Evolutionary conservation across 2,888 invertebrate genomes (phyloP).

Genomic region (Petrolisthes manimaculis): DNA sequence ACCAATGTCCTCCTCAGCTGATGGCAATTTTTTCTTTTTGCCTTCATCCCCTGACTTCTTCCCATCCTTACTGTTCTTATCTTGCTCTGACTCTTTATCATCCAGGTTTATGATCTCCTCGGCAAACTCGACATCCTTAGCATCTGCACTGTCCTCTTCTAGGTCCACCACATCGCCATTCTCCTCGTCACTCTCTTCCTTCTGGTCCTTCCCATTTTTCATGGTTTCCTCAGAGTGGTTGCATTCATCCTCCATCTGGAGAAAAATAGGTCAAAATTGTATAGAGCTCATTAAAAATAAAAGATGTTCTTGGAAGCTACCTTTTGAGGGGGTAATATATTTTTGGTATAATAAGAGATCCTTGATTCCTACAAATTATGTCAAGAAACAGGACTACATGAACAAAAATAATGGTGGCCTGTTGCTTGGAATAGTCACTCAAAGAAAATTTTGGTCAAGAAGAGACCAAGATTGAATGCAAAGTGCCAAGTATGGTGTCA

Average conservation of each 20-base stretch:
- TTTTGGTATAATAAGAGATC: no score
- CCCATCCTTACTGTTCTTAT: not conserved
- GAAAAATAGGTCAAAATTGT: not conserved
- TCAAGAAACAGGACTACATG: no score
- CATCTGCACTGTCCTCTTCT: conserved; percentile 25
- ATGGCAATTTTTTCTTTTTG: conserved; percentile 35
- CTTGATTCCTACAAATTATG: no score
- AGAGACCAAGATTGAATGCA: no score
- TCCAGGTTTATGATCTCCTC: conserved; percentile 9
- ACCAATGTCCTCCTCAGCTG: conserved; percentile 50
- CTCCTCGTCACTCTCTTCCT: not conserved
- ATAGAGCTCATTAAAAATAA: not conserved
- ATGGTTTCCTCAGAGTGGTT: conserved; percentile 16
- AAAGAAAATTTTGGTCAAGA: no score
- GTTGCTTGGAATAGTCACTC: no score
- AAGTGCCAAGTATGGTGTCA: no score
- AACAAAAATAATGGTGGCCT: no score
- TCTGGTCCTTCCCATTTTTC: conserved; percentile 22
- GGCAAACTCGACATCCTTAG: conserved; percentile 30
- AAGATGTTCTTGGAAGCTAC: not conserved
- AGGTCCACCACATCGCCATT: conserved; percentile 33
- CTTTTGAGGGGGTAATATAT: no score
- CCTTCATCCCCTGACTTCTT: not conserved
- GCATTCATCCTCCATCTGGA: conserved; percentile 44
- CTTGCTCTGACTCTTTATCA: conserved; percentile 5